Evolutionary conservation across 2,113 vertebrate genomes (phyloP), one percentile per base, ranked within the genome.

Genomic region (Corythornis vintsioides): DNA sequence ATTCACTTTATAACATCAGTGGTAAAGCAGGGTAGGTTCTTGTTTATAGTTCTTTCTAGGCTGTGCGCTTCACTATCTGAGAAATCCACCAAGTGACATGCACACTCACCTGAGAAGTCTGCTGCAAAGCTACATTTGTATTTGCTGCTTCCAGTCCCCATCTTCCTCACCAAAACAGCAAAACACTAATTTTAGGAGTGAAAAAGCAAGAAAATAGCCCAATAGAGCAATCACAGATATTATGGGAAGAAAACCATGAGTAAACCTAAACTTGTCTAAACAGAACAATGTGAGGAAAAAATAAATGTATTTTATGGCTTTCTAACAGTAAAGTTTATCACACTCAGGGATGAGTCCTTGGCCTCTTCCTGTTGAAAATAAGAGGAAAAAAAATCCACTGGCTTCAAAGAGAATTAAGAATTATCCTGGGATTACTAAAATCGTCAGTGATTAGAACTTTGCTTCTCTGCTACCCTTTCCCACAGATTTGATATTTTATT

Each of bases 391-490:
- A 94, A 45, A 61, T 52, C 57, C 52, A 59, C 82, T 67, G 33
- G 52, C 85, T 95, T 95, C 92, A 92, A 96, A 96, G 88, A 85
- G 56, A 89, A 80, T 52, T 55, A 83, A 60, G 89, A 95, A 93
- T 91, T 92, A 71, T 71, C 88, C 35, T 80, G 90, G 92, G 93
- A 94, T 88, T 91, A 67, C 67, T 91, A 9, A 80, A 92, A 60
- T 56, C 5, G 0, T 29, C 72, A 86, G 75, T 60, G 43, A 83
- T 63, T 59, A 88, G 82, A 88, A 80, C 87, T 94, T 74, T 83
- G 75, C 72, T 56, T 89, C 69, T 92, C 72, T 89, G 20, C 43
- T 91, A 85, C 47, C 43, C 90, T 93, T 95, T 96, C 92, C 94
- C 93, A 96, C 85, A 95, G 92, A 92, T 77, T 77, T 85, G 35